Base-by-base conservation (phyloP, 2,113 vertebrate genomes). In the Zingel zingel region DNA sequence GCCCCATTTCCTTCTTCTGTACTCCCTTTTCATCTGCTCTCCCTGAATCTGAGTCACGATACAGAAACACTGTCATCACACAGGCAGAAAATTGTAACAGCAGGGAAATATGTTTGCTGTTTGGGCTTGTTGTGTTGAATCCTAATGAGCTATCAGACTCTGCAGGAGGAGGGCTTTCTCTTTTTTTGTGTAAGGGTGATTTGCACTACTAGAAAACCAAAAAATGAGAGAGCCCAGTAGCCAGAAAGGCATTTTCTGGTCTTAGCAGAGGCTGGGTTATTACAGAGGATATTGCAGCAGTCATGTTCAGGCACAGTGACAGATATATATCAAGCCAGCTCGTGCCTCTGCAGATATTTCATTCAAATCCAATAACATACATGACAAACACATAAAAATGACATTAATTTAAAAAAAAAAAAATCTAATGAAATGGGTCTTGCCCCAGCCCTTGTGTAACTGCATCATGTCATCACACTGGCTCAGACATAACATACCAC, bases 31-130 rank as follows among this genome's bases (percentile, higher is more conserved):
- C 74, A 88, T 91, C 80, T 80, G 74, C 72, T 82, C 74, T 69
- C 77, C 75, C 36, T 66, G 69, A 89, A 86, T 88, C 83, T 87
- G 67, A 91, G 81, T 87, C 87, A 86, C 84, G 90, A 85, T 76
- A 86, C 76, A 83, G 83, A 90, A 86, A 90, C 82, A 51, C 87
- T 89, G 91, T 91, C 91, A 93, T 86, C 87, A 88, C 90, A 84
- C 82, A 79, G 83, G 64, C 87, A 72, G 61, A 90, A 84, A 88
- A 92, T 85, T 88, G 86, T 86, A 92, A 92, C 91, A 91, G 92
- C 86, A 73, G 82, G 90, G 67, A 92, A 93, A 94, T 93, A 92
- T 91, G 93, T 94, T 94, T 93, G 87, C 90, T 90, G 89, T 93
- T 92, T 92, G 86, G 86, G 78, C 86, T 91, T 77, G 85, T 91